phyloP scores from a whole-genome alignment of 2,113 vertebrate species.

The Labrus mixtus region DNA sequence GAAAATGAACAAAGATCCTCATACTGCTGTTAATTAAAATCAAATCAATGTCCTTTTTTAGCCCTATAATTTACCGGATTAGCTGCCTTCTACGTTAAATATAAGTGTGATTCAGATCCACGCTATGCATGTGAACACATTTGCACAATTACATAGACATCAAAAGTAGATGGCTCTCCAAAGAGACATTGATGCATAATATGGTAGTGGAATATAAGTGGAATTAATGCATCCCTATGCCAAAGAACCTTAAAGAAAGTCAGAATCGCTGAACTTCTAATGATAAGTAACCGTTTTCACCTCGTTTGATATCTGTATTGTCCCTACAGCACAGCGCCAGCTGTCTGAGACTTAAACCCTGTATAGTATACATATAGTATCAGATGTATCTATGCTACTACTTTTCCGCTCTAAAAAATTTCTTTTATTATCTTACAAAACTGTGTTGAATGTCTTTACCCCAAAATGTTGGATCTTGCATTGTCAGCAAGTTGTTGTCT shows the following conservation, averaged over 20 bases:
- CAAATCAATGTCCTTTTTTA: neutral
- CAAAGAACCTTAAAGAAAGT: constrained; percentile 37
- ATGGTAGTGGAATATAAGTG: constrained; percentile 21
- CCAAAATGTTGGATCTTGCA: neutral
- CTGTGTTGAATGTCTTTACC: constrained; percentile 8
- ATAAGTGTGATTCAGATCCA: neutral
- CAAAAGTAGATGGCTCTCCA: constrained; percentile 1
- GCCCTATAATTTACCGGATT: neutral
- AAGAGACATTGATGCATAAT: constrained; percentile 29
- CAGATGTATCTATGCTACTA: neutral
- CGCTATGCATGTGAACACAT: neutral
- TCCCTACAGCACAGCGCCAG: constrained; percentile 5
- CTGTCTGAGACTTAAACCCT: constrained; percentile 21
- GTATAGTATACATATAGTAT: neutral
- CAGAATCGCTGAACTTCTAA: constrained; percentile 40
- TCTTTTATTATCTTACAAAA: neutral
- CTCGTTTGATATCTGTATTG: constrained; percentile 42
- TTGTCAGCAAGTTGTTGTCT: neutral
- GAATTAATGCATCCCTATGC: constrained; percentile 26
- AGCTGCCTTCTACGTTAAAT: constrained; percentile 9
- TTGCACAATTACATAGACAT: neutral
- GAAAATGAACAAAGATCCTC: constrained; percentile 11
- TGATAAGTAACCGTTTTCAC: constrained; percentile 35
- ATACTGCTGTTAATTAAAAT: constrained; percentile 8
- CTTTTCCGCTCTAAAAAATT: neutral